phyloP scores from a whole-genome alignment of 2,113 vertebrate genomes.

The Scopus umbretta region DNA sequence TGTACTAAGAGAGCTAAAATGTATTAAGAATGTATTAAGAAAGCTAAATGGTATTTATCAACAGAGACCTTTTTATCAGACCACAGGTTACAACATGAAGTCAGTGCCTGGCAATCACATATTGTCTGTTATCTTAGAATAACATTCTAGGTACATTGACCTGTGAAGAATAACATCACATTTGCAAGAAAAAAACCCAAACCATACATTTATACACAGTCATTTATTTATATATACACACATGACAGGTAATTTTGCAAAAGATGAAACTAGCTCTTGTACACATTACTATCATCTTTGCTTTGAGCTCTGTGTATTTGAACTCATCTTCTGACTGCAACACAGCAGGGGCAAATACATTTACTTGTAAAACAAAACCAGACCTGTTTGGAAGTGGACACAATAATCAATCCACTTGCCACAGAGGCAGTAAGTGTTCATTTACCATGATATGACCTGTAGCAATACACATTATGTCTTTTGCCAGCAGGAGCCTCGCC shows the following conservation, averaged over 20 bases:
- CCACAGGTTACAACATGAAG: not conserved
- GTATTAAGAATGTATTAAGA: not conserved
- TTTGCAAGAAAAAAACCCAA: not conserved
- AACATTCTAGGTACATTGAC: not conserved
- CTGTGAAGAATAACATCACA: not conserved
- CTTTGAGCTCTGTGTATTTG: conserved; percentile 1
- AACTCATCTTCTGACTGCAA: conserved; percentile 1
- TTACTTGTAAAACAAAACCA: conserved; percentile 54
- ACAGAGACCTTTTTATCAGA: not conserved
- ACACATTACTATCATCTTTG: not conserved
- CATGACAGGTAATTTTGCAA: not conserved
- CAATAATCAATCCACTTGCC: conserved; percentile 71
- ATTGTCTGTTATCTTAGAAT: not conserved
- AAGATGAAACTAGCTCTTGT: not conserved
- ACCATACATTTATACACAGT: not conserved
- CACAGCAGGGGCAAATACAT: conserved; percentile 28
- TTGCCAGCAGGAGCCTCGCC: conserved; percentile 54
- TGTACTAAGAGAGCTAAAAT: not conserved
- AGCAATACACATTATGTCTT: conserved; percentile 49
- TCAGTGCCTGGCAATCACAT: not conserved
- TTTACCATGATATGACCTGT: conserved; percentile 71
- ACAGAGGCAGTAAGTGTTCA: conserved; percentile 64
- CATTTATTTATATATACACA: not conserved
- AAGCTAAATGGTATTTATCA: not conserved
- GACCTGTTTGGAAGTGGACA: conserved; percentile 35